Base-by-base conservation (phyloP, 2,888 invertebrate species). In the Pycnomerus fuliginosus region DNA sequence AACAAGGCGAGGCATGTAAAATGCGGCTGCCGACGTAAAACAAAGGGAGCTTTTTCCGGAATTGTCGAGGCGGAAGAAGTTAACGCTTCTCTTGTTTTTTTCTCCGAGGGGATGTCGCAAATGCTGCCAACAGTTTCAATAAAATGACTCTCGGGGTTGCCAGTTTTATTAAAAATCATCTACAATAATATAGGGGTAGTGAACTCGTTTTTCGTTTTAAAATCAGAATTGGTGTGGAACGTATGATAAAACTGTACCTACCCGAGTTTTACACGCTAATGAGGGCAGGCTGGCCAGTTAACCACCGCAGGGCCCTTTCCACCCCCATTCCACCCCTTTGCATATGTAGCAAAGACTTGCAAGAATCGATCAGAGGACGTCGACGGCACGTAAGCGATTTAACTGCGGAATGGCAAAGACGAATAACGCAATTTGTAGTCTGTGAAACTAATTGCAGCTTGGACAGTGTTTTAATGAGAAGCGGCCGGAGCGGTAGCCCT, bases 391-490 rank as follows among this genome's bases (percentile, higher is more conserved):
- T 34, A 43, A 42, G 33, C 42, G 42, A 42, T 42, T 42, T 42
- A 34, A 41, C 41, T 20, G 57, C 50, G 53, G 53, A 56, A 53
- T 72, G 71, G 72, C 72, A 72, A 71, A 72, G 73, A 73, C 72
- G 70, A 70, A 73, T 71, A 72, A 72, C 69, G 71, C 70, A 72
- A 73, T 73, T 73, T 72, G 73, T 72, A 69, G 63, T 57, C 66
- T 58, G 64, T 62, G 65, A 67, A 70, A 73, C 72, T 73, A 73
- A 73, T 73, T 70, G 72, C 65, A 65, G 69, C 72, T 65, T 65
- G 73, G 73, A 73, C 73, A 71, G 70, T 70, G 70, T 72, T 72
- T 73, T 73, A 73, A 73, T 73, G 72, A 71, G 69, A 67, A 64
- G 70, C 68, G 70, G 69, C 70, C 62, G 59, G 55, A 67, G 69